Evolutionary conservation across 2,888 invertebrate species (phyloP), one percentile per base, ranked within the genome.

Genomic region (Sphinx pinastri): DNA sequence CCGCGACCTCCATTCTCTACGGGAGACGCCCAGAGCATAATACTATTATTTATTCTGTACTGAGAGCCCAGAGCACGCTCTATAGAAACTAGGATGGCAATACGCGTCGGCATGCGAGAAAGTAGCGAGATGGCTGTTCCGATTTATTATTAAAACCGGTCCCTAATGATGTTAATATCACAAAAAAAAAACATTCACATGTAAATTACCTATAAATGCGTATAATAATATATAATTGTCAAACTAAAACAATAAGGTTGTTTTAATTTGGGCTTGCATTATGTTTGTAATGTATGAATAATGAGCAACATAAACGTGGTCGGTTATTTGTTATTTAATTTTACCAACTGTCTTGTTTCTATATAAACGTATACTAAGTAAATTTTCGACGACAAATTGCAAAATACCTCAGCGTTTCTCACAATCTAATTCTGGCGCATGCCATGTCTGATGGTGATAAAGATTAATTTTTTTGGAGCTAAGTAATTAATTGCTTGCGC

Each of bases 31-130:
- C 51, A 38, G 38, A 38, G 38, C 38, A 38, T 38, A 38, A 38
- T 38, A 25, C 25, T 25, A 38, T 38, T 38, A 38, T 38, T 38
- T 38, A 38, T 38, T 38, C 38, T 38, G 38, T 38, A 38, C 51
- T 14, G 7, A 14, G 58, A 31, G 31, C 19, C 55, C 58, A 14
- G n/a, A 49, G 19, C 19, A 19, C 45, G 45, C 49, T 63, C 63
- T 63, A 13, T 49, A 63, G 63, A 63, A 63, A 63, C 49, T 63
- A 19, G 63, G 63, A 63, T 63, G 63, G 45, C n/a, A 45, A 19
- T 13, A 63, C 63, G 63, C 49, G 47, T 19, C 16, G 63, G 63
- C 47, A 63, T 13, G 63, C 63, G 63, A 63, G 63, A 63, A 63
- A 63, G 60, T 60, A 60, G 63, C 63, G 13, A 63, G 12, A 16